A percentile compares a stretch with the other conserved stretches of the same genome.
Evolutionary conservation across 2,888 invertebrate genomes (phyloP).

Genomic region (Phortica magna): DNA sequence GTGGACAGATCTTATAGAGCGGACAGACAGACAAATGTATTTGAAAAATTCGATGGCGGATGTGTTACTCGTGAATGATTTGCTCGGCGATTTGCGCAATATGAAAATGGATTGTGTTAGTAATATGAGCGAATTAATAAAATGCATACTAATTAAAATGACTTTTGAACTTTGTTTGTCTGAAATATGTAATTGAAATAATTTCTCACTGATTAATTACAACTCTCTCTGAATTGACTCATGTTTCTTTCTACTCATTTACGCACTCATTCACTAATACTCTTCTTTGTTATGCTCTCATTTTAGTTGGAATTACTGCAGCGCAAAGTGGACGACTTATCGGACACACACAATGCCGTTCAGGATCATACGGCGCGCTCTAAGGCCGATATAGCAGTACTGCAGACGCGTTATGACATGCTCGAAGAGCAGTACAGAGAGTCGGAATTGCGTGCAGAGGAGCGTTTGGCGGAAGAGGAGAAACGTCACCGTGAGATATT

Average conservation of each 20-base stretch:
- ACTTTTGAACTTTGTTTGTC: slow-evolving; percentile 26
- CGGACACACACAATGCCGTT: slow-evolving; percentile 91
- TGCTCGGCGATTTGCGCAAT: slow-evolving; percentile 75
- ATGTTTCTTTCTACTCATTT: slow-evolving; percentile 12
- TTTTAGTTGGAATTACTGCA: slow-evolving; percentile 93
- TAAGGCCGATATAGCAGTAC: slow-evolving; percentile 94
- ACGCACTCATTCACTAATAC: slow-evolving; percentile 8
- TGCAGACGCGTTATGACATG: slow-evolving; percentile 93
- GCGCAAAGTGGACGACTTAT: slow-evolving; percentile 93
- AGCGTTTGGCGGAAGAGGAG: slow-evolving; percentile 89
- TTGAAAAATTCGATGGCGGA: slow-evolving; percentile 77
- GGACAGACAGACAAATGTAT: slow-evolving; percentile 70
- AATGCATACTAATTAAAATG: slow-evolving; percentile 27
- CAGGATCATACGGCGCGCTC: slow-evolving; percentile 93
- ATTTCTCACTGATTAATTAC: not conserved
- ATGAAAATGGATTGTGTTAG: slow-evolving; percentile 77
- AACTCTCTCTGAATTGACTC: not conserved
- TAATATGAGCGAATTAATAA: slow-evolving; percentile 42
- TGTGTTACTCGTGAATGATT: slow-evolving; percentile 73
- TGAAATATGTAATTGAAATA: slow-evolving; percentile 11
- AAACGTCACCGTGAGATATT: slow-evolving; percentile 90
- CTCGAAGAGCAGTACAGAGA: slow-evolving; percentile 90
- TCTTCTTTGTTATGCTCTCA: slow-evolving; percentile 53
- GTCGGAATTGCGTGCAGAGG: slow-evolving; percentile 87
- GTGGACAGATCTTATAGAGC: not conserved